Evolutionary conservation across 2,797 vertebrate genomes (phyloP), one percentile per base, ranked within the genome.

Genomic region (Typhlichthys subterraneus): DNA sequence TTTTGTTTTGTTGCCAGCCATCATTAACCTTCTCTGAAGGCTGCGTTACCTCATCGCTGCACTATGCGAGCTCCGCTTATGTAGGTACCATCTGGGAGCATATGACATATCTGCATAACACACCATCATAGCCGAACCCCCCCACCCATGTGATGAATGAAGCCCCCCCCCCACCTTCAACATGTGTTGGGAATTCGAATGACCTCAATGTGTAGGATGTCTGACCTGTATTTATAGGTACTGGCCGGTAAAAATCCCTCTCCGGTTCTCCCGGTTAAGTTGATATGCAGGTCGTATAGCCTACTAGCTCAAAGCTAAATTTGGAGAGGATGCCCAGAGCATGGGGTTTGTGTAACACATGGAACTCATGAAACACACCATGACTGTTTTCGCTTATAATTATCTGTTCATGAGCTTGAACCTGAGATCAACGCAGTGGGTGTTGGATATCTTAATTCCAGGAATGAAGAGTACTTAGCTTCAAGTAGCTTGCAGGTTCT

Each of bases 221-320:
- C 80, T 70, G 70, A 77, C 68, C 72, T 54, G 68, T 84, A 85
- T 89, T 87, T 82, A 86, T 82, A 81, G 81, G 62, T 63, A 9
- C 58, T 10, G 57, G 61, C 15, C 54, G 67, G 53, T 62, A 70
- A 76, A 77, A 78, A 47, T 53, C 13, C 65, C 9, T 5, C 57
- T 79, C 80, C 83, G 85, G 85, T 87, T 85, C 79, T 59, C 75
- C 78, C 75, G 45, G 65, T 56, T 70, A 73, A 70, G 76, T 76
- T 61, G 67, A 78, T 81, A 75, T 83, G 71, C 77, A 72, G 53
- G 69, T 75, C 75, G 75, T 90, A 84, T 23, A 23, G 23, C 23
- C 23, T 23, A 23, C 23, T 23, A 23, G 23, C 23, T 23, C 23
- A 23, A 23, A 23, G 82, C 83, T 91, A 92, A 92, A 90, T 82